phyloP scores from a whole-genome alignment of 2,888 invertebrate genomes.

The Scaeva pyrastri region DNA sequence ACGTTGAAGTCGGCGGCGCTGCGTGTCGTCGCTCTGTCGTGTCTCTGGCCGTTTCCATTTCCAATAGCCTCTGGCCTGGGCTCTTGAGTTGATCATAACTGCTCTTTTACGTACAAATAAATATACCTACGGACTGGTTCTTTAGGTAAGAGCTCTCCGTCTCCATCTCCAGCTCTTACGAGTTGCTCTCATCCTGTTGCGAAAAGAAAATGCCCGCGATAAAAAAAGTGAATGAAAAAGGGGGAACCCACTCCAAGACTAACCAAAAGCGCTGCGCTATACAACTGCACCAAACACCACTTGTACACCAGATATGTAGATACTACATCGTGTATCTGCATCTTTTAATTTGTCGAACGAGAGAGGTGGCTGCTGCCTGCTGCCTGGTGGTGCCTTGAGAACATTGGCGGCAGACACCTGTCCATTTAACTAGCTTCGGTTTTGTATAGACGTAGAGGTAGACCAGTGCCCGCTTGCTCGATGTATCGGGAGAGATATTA shows the following conservation, averaged over 20 bases:
- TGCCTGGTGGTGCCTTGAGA: conserved; percentile 8
- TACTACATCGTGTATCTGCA: conserved; percentile 52
- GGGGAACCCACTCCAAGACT: conserved; percentile 11
- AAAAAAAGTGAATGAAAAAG: conserved; percentile 26
- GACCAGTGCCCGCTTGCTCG: not conserved
- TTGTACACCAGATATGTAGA: not conserved
- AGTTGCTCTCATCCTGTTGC: not conserved
- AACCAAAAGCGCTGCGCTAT: conserved; percentile 19
- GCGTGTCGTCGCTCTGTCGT: not conserved
- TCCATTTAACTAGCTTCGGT: conserved; percentile 40
- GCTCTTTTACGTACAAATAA: not conserved
- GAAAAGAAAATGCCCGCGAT: not conserved
- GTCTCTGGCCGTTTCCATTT: conserved; percentile 6
- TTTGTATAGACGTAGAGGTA: not conserved
- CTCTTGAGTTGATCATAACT: conserved; percentile 17
- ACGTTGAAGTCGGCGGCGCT: not conserved
- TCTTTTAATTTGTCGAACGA: conserved; percentile 58
- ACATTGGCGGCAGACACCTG: conserved; percentile 55
- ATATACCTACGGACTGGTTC: no score
- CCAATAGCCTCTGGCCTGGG: conserved; percentile 10
- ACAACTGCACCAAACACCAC: no score
- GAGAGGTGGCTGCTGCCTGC: conserved; percentile 34
- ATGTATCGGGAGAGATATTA: conserved; percentile 36
- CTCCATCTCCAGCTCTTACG: no score
- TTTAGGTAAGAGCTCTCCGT: no score